A percentile compares a stretch with the other conserved stretches of the same genome.
These are phyloP conservation scores for Stichodactyla helianthus DNA, from an alignment of 64 coral and sea anemone genomes.

Conservation along the genomic window DNA sequence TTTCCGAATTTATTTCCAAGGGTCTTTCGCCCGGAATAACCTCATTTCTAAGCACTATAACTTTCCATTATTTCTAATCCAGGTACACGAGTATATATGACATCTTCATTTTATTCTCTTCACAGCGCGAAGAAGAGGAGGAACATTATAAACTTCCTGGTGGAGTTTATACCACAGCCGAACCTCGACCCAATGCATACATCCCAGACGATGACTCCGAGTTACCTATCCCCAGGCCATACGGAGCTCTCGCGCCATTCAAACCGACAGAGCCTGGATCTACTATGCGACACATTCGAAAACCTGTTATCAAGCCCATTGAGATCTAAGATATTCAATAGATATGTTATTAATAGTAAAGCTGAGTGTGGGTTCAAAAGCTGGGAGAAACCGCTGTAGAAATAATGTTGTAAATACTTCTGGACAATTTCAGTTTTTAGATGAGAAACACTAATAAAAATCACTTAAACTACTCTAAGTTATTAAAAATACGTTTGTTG, in stretches of 20 bases:
- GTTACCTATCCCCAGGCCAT: slow-evolving; percentile 92
- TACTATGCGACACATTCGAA: slow-evolving; percentile 95
- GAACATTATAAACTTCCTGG: slow-evolving; percentile 87
- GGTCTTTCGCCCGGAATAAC: too few species aligned
- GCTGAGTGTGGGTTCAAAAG: neutral
- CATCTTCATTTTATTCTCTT: neutral
- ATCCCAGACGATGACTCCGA: slow-evolving; percentile 98
- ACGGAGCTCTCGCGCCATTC: slow-evolving; percentile 89
- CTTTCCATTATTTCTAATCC: too few species aligned
- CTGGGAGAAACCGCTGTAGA: neutral
- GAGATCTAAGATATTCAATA: slow-evolving; percentile 63
- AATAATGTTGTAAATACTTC: neutral
- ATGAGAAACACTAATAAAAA: neutral
- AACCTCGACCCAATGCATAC: slow-evolving; percentile 99
- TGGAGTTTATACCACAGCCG: slow-evolving; percentile 90
- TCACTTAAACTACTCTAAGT: neutral
- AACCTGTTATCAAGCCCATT: slow-evolving; percentile 96
- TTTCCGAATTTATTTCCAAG: too few species aligned
- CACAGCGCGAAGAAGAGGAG: slow-evolving; percentile 82
- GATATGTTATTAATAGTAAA: neutral
- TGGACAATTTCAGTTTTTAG: neutral
- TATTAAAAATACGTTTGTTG: too few species aligned
- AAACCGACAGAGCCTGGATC: slow-evolving; percentile 97
- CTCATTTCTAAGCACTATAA: too few species aligned
- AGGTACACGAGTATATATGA: too few species aligned